These are phyloP conservation scores for Dendropsophus ebraccatus DNA, from an alignment of 2,113 vertebrate species.

Conservation along the genomic window DNA sequence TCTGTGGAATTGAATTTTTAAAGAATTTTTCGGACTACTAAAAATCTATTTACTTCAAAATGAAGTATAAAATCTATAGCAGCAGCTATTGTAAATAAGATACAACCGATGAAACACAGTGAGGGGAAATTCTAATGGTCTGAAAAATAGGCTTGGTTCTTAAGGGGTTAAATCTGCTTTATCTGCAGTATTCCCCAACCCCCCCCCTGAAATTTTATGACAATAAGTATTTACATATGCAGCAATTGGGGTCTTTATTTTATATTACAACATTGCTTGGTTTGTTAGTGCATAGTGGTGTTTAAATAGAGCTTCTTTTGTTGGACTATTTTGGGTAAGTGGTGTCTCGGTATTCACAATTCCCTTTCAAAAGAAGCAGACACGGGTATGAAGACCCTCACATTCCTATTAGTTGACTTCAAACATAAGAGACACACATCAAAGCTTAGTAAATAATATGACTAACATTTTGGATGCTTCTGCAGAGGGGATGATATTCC, in stretches of 20 bases:
- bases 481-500: conserved; percentile 70
- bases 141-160: background rate
- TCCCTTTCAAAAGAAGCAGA: conserved; percentile 72
- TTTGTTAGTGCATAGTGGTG: conserved; percentile 53
- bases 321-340: conserved; percentile 71
- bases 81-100: too few species aligned
- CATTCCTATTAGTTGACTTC: conserved; percentile 80
- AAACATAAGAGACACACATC: conserved; percentile 77
- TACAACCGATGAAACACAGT: too few species aligned
- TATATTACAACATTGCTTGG: background rate
- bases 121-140: too few species aligned
- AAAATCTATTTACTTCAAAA: too few species aligned
- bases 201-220: background rate
- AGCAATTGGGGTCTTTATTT: background rate
- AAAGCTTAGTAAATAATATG: conserved; percentile 85
- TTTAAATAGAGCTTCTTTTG: conserved; percentile 55
- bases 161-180: background rate
- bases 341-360: conserved; percentile 69
- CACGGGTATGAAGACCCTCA: conserved; percentile 69
- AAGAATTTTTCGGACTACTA: too few species aligned
- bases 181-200: background rate
- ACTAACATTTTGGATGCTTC: conserved; percentile 77
- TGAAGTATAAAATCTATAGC: too few species aligned
- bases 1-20: too few species aligned
- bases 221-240: background rate